Evolutionary conservation across 2,888 invertebrate species (phyloP).

Genomic region (Incurvaria masculella): DNA sequence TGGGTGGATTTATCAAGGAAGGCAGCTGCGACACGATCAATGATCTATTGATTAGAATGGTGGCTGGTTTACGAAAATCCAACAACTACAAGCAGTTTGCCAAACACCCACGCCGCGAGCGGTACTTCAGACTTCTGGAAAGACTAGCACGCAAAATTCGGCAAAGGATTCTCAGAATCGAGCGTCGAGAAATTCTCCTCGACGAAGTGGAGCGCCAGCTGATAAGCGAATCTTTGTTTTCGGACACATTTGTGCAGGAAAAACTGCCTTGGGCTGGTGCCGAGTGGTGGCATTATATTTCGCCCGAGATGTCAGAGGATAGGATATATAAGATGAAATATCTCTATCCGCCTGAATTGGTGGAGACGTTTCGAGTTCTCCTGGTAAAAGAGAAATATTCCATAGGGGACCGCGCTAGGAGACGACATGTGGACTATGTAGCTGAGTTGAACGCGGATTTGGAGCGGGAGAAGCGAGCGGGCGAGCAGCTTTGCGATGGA

Average conservation of each 20-base stretch:
- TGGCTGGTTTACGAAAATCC: background rate
- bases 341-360: constrained; percentile 1
- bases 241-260: background rate
- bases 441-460: constrained; percentile 34
- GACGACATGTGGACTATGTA: constrained; percentile 29
- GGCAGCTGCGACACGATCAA: background rate
- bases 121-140: background rate
- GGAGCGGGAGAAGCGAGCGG: constrained; percentile 27
- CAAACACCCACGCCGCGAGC: background rate
- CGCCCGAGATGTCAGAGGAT: background rate
- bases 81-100: background rate
- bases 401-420: constrained; percentile 30
- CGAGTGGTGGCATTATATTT: background rate
- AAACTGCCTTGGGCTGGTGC: background rate
- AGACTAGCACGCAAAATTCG: background rate
- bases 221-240: background rate
- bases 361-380: constrained; percentile 24
- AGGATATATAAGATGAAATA: background rate
- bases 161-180: background rate
- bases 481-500: constrained; percentile 22
- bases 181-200: background rate
- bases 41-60: background rate
- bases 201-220: background rate
- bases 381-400: constrained; percentile 29
- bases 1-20: constrained; percentile 26